Evolutionary conservation across 2,797 vertebrate genomes (phyloP), one percentile per base, ranked within the genome.

Genomic region (Epinephelus awoara): DNA sequence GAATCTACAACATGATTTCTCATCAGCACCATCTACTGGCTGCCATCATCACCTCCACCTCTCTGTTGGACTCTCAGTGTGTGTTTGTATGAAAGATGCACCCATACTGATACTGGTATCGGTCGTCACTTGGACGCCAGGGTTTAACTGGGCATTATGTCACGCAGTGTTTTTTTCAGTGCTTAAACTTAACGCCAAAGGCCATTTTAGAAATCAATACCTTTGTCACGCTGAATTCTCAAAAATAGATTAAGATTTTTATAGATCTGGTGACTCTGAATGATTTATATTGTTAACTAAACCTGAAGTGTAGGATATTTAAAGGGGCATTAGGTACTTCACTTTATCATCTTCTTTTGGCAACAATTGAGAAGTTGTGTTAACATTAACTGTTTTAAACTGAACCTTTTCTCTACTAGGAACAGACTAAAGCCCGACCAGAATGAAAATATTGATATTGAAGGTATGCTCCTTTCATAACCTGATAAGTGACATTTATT

Each of bases 11-110:
- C 59, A 62, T 64, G 82, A 84, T 83, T 73, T 86, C 65, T 83
- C 76, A 75, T 83, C 83, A 85, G 77, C 87, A 75, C 83, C 77
- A 62, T 74, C 79, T 79, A 29, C 77, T 86, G 82, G 73, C 79
- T 68, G 68, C 75, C 78, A 83, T 80, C 29, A 4, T 72, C 85
- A 79, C 70, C 57, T 77, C 72, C 58, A 54, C 68, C 40, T 74
- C 55, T 74, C 50, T 72, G 64, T 56, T 64, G 65, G 67, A 76
- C 51, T 67, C 66, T 49, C 47, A 44, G 57, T 76, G n/a, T 69
- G 67, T 67, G 67, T 80, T 57, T 63, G 63, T 84, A 47, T 61
- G n/a, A 70, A 67, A 54, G 72, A 68, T 79, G 61, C 46, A 59
- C 58, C 61, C 38, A 55, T 44, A 68, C 61, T 76, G 54, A 59